These are phyloP conservation scores for Ailuropoda melanoleuca DNA, from an alignment of 2,113 vertebrate species.

Conservation along the genomic window DNA sequence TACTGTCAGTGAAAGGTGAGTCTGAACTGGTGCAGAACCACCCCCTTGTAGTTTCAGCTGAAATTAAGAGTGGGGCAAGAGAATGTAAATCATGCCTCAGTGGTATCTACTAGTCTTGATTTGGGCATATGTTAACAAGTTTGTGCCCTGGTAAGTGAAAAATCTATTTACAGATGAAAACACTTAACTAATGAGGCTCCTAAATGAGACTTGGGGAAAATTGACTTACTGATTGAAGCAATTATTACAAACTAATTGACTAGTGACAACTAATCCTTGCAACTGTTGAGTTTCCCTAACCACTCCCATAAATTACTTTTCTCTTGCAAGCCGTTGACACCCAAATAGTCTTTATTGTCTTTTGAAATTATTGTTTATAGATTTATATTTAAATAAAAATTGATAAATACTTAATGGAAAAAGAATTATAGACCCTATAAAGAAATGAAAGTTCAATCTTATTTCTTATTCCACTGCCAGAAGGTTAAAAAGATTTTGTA, in stretches of 20 bases:
- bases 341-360: background rate
- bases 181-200: slow-evolving; percentile 6
- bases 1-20: background rate
- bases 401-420: background rate
- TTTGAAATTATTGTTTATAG: background rate
- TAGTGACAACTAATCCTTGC: background rate
- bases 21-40: background rate
- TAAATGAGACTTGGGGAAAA: slow-evolving; percentile 43
- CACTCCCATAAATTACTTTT: background rate
- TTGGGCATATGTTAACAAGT: background rate
- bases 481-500: background rate
- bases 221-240: background rate
- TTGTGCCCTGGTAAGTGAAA: background rate
- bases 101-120: background rate
- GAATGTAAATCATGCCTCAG: background rate
- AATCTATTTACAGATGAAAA: slow-evolving; percentile 26
- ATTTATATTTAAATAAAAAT: background rate
- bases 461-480: background rate
- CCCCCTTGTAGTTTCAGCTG: background rate
- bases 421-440: background rate
- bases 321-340: background rate
- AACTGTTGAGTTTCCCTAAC: background rate
- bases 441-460: background rate
- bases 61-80: background rate
- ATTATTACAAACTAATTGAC: slow-evolving; percentile 23